A percentile compares a stretch with the other conserved stretches of the same genome.
Evolutionary conservation across 1,140 invertebrate species (phyloP).

Genomic region (Metopolophium dirhodum): DNA sequence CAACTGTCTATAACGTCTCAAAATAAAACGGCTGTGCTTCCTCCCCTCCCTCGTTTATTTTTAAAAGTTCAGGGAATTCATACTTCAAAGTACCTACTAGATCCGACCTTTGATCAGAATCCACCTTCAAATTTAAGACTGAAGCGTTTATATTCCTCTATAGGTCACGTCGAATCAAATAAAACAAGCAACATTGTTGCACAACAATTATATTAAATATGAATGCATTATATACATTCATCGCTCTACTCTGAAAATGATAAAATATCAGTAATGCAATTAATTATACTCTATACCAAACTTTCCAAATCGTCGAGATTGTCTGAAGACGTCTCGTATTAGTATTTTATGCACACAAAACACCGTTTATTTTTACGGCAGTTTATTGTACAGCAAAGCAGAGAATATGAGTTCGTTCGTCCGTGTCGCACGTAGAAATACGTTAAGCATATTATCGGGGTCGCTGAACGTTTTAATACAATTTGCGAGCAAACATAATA

Average conservation of each 20-base stretch:
- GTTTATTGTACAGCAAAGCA: not conserved
- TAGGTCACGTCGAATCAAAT: no score
- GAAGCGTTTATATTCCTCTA: no score
- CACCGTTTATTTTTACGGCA: not conserved
- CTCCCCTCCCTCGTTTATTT: no score
- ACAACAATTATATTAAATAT: not conserved
- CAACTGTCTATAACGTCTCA: not conserved
- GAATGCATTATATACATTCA: not conserved
- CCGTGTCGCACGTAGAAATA: not conserved
- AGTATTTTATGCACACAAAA: not conserved
- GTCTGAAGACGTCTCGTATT: not conserved
- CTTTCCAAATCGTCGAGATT: not conserved
- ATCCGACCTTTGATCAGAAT: not conserved
- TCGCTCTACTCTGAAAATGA: not conserved
- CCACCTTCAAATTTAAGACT: no score
- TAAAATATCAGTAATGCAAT: not conserved
- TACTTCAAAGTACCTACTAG: no score
- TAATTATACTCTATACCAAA: not conserved
- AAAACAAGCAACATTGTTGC: not conserved
- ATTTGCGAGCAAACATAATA: not conserved
- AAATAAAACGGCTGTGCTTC: not conserved
- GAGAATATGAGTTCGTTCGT: not conserved
- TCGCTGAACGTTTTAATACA: not conserved
- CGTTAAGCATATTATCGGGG: not conserved
- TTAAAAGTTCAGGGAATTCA: not conserved